These are phyloP conservation scores for Acronicta alni DNA, from an alignment of 2,888 invertebrate species.

Conservation along the genomic window DNA sequence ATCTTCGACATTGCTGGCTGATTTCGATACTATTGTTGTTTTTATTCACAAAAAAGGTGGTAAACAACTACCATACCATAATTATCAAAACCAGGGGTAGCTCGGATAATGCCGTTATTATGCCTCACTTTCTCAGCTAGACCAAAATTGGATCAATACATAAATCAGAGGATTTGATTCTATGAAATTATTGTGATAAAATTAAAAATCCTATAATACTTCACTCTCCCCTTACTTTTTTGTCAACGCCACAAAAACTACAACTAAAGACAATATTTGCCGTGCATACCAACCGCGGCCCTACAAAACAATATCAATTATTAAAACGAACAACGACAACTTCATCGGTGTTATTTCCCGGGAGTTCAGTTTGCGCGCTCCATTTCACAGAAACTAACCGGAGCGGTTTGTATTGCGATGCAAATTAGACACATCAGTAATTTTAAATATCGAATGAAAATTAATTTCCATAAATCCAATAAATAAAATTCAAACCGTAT, in stretches of 20 bases:
- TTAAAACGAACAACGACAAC: slow-evolving; percentile 53
- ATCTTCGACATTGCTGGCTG: too few relatives aligned
- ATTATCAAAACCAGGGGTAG: too few relatives aligned
- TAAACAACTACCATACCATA: too few relatives aligned
- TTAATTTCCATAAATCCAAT: background rate
- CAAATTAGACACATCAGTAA: slow-evolving; percentile 56
- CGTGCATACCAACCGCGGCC: slow-evolving; percentile 16
- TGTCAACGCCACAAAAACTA: slow-evolving; percentile 18
- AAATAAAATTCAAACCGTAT: too few relatives aligned
- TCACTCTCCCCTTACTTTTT: background rate
- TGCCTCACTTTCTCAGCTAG: too few relatives aligned
- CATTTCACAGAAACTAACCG: slow-evolving; percentile 58
- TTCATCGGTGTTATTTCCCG: slow-evolving; percentile 60
- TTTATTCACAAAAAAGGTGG: too few relatives aligned
- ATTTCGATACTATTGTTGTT: too few relatives aligned
- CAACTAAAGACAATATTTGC: slow-evolving; percentile 32
- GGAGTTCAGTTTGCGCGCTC: slow-evolving; percentile 53
- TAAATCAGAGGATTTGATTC: background rate
- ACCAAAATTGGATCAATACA: background rate
- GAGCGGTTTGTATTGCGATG: slow-evolving; percentile 28
- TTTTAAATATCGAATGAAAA: slow-evolving; percentile 21
- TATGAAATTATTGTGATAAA: background rate
- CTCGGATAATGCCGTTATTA: too few relatives aligned
- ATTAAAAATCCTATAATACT: background rate
- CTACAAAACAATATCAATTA: slow-evolving; percentile 56